A percentile compares a stretch with the other conserved stretches of the same genome.
phyloP scores from a whole-genome alignment of 2,113 vertebrate genomes.

The Gobio gobio region DNA sequence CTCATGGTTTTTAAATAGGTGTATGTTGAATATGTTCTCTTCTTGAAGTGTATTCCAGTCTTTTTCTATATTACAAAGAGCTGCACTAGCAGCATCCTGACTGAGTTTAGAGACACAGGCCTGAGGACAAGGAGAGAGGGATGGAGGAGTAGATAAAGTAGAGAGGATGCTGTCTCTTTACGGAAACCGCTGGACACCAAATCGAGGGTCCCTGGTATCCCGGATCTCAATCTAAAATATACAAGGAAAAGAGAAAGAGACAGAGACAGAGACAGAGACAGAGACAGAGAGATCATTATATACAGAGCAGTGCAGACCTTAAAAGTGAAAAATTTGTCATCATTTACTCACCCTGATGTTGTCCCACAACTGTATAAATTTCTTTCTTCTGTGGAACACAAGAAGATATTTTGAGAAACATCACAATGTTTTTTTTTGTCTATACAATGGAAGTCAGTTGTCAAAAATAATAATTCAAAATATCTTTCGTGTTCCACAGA shows the following conservation, averaged over 20 bases:
- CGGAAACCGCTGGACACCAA: slow-evolving; percentile 67
- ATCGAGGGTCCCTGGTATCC: slow-evolving; percentile 66
- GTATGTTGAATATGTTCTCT: slow-evolving; percentile 52
- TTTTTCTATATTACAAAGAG: slow-evolving; percentile 65
- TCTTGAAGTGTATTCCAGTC: slow-evolving; percentile 53
- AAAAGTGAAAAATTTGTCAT: background rate
- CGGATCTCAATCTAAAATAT: slow-evolving; percentile 71
- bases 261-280: no score
- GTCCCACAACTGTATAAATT: background rate
- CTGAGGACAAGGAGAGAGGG: slow-evolving; percentile 53
- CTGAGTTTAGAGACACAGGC: slow-evolving; percentile 58
- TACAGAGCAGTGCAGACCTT: no score
- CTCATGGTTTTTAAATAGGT: slow-evolving; percentile 38
- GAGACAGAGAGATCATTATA: background rate
- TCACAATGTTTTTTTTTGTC: background rate
- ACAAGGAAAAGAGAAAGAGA: background rate
- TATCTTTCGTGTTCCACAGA: background rate
- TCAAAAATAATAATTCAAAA: background rate
- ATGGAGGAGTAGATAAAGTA: slow-evolving; percentile 8
- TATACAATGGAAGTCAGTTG: no score
- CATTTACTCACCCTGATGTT: background rate
- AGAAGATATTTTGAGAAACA: background rate
- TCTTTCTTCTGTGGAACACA: background rate
- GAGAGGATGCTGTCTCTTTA: slow-evolving; percentile 56
- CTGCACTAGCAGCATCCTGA: slow-evolving; percentile 55